phyloP scores from a whole-genome alignment of 2,888 invertebrate genomes.

The Chalcosyrphus nemorum region DNA sequence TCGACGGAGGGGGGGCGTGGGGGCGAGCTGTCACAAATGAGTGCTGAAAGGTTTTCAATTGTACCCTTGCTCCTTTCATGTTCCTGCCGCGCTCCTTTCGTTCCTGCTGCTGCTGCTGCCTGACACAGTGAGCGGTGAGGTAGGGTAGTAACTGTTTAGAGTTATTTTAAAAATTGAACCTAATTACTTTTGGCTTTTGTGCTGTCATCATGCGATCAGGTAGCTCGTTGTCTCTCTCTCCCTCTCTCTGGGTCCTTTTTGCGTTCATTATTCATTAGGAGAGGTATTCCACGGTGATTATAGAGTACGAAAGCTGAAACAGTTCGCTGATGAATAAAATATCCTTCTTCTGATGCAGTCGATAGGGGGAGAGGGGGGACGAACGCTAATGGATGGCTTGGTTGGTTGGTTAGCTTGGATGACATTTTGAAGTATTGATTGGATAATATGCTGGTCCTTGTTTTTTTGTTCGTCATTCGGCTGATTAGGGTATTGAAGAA shows the following conservation, averaged over 20 bases:
- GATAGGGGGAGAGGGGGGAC: neutral
- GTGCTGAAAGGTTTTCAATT: conserved; percentile 49
- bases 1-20: neutral
- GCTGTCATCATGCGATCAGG: conserved; percentile 46
- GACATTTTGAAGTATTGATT: conserved; percentile 40
- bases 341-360: conserved; percentile 15
- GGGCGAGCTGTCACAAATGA: conserved; percentile 3
- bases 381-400: conserved; percentile 19
- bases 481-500: conserved; percentile 2
- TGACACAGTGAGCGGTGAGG: too few species aligned
- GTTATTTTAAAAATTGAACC: conserved; percentile 57
- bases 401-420: conserved; percentile 21
- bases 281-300: conserved; percentile 40
- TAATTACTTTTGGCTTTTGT: conserved; percentile 59
- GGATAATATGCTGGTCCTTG: neutral
- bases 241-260: neutral
- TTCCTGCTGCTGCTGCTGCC: neutral
- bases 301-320: conserved; percentile 19
- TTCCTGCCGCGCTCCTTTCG: neutral
- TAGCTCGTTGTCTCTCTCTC: too few species aligned
- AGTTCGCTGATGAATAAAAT: conserved; percentile 53
- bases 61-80: neutral
- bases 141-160: conserved; percentile 27
- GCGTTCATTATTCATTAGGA: conserved; percentile 44
- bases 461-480: neutral